phyloP scores from a whole-genome alignment of 1,140 invertebrate species.

The Heliconius hermathena region DNA sequence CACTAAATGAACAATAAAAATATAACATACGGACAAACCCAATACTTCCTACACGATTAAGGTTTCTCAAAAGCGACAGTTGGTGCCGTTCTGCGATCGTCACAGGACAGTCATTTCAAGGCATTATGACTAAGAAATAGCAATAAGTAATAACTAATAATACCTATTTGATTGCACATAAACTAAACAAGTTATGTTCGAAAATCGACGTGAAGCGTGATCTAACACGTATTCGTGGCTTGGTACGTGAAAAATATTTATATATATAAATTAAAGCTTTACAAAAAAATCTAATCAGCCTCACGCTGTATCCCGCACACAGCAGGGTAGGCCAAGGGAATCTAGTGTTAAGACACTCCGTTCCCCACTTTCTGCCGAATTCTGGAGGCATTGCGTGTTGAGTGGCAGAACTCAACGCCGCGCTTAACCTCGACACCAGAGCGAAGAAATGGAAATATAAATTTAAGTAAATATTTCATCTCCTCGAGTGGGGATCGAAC shows the following conservation, averaged over 20 bases:
- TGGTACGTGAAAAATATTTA: background rate
- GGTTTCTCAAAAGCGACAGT: conserved; percentile 34
- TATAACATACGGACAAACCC: background rate
- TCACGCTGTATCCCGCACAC: too few relatives aligned
- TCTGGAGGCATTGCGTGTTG: too few relatives aligned
- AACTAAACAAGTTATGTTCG: background rate
- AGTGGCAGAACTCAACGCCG: too few relatives aligned
- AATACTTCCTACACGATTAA: conserved; percentile 36
- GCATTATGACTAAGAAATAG: conserved; percentile 22
- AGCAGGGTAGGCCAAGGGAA: too few relatives aligned
- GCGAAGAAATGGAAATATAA: too few relatives aligned
- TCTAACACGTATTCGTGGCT: background rate
- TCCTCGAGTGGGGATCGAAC: too few relatives aligned
- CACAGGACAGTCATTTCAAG: conserved; percentile 27
- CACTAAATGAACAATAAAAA: background rate
- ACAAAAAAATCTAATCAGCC: too few relatives aligned
- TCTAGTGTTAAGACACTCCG: too few relatives aligned
- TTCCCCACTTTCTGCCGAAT: too few relatives aligned
- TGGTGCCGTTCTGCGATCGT: conserved; percentile 18
- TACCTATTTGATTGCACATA: background rate
- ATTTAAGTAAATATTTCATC: too few relatives aligned
- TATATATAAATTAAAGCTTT: background rate
- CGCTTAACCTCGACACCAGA: too few relatives aligned
- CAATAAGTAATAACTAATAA: background rate
- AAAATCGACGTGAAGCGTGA: background rate